A percentile compares a stretch with the other conserved stretches of the same genome.
These are phyloP conservation scores for Phylloscopus whistleri DNA, from an alignment of 2,113 vertebrate species.

Conservation along the genomic window DNA sequence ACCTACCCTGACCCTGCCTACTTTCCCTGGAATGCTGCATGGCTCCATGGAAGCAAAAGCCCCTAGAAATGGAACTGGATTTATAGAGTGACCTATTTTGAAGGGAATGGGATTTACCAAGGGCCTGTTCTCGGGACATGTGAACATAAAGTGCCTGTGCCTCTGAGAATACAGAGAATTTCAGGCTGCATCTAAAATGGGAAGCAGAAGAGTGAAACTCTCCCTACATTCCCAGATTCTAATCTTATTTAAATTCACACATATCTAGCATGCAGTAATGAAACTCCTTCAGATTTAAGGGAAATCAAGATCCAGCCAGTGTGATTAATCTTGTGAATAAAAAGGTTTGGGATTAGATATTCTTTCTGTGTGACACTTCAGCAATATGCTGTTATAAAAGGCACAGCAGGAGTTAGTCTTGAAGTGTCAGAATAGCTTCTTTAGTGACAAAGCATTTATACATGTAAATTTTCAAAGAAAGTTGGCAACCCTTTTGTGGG, in stretches of 20 bases:
- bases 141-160: background rate
- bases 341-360: constrained; percentile 40
- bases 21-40: background rate
- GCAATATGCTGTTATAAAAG: constrained; percentile 43
- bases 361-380: constrained; percentile 26
- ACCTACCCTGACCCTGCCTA: fast-evolving
- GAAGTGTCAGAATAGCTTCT: constrained; percentile 39
- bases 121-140: background rate
- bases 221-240: background rate
- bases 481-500: constrained; percentile 39
- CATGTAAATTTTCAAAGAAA: constrained; percentile 48
- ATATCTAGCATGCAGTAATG: background rate
- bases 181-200: background rate
- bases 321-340: constrained; percentile 43
- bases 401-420: constrained; percentile 34
- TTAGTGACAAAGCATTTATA: constrained; percentile 54
- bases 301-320: constrained; percentile 26
- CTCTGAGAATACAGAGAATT: background rate
- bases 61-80: background rate
- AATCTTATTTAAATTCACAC: constrained; percentile 18
- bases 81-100: background rate
- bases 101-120: background rate
- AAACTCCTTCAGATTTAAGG: constrained; percentile 22
- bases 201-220: background rate
- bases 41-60: background rate